Conservation (phyloP, 2,888 invertebrate genomes). For the Hetaerina titia region DNA sequence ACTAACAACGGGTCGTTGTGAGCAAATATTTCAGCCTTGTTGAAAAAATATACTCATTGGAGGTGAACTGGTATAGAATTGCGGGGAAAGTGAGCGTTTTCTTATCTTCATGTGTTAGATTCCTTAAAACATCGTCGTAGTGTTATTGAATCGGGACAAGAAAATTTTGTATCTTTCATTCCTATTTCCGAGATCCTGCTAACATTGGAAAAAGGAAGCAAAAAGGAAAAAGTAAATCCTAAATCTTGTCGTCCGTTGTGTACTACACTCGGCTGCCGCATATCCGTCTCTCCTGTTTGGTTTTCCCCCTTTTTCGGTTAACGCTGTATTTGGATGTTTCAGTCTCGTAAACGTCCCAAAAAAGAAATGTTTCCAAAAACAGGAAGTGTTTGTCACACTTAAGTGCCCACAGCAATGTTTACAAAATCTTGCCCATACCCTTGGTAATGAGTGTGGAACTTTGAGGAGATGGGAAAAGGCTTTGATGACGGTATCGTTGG, state of each 20-base stretch:
- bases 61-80: no score
- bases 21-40: no score
- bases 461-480: not conserved
- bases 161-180: no score
- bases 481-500: not conserved
- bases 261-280: not conserved
- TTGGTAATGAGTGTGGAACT: constrained; percentile 35
- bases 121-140: no score
- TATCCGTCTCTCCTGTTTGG: not conserved
- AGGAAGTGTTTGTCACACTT: constrained; percentile 27
- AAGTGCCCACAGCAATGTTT: not conserved
- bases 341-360: not conserved
- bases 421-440: not conserved
- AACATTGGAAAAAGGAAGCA: not conserved
- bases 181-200: no score
- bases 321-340: not conserved
- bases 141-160: no score
- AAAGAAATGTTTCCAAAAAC: not conserved
- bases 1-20: no score
- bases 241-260: not conserved
- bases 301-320: not conserved
- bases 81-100: no score
- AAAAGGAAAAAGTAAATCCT: not conserved
- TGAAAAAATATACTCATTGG: no score
- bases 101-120: no score